Evolutionary conservation across 1,140 invertebrate species (phyloP).

Genomic region (Pachyrhynchus sulphureomaculatus): DNA sequence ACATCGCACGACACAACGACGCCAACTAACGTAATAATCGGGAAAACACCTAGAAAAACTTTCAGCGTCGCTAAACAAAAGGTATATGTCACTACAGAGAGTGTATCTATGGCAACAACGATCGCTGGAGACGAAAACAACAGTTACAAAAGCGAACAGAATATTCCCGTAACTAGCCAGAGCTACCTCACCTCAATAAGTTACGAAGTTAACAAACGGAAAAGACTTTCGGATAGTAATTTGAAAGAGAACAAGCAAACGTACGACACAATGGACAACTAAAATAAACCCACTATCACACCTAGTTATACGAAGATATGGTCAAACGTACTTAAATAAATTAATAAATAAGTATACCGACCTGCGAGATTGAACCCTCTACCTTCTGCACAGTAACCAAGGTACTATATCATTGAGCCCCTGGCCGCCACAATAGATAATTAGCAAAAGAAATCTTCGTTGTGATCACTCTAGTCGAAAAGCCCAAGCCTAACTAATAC

Average conservation of each 20-base stretch:
- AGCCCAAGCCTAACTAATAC: too few species aligned
- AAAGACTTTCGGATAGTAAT: slow-evolving; percentile 36
- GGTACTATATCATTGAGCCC: too few species aligned
- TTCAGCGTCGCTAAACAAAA: slow-evolving; percentile 1
- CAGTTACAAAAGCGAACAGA: slow-evolving; percentile 1
- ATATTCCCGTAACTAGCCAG: slow-evolving; percentile 45
- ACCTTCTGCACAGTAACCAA: too few species aligned
- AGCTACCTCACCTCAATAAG: slow-evolving; percentile 51
- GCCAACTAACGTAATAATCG: background rate
- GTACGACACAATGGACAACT: too few species aligned
- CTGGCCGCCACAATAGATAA: too few species aligned
- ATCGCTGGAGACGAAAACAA: slow-evolving; percentile 3
- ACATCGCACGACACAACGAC: background rate
- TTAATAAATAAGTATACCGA: too few species aligned
- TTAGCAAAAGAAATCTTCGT: too few species aligned
- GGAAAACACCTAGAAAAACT: background rate
- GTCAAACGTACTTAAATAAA: too few species aligned
- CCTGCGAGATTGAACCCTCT: too few species aligned
- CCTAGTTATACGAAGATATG: too few species aligned
- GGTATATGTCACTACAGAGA: background rate
- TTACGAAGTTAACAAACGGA: slow-evolving; percentile 47
- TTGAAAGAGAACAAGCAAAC: background rate
- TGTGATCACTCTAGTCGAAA: too few species aligned
- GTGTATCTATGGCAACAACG: background rate
- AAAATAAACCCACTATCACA: too few species aligned